These are phyloP conservation scores for Sapayoa aenigma DNA, from an alignment of 2,113 vertebrate genomes.

Conservation along the genomic window DNA sequence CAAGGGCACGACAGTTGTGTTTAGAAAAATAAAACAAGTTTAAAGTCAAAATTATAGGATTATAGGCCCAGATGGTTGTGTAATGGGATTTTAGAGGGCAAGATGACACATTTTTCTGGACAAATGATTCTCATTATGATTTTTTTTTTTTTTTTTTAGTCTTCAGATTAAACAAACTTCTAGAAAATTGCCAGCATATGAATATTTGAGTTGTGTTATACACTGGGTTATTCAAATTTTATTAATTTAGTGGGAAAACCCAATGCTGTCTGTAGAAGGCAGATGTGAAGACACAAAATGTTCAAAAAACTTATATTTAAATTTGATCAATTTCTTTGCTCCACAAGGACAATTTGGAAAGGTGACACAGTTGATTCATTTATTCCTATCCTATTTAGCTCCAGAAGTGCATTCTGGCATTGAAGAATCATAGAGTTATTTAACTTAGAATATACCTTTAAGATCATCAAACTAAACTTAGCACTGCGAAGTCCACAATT, in stretches of 20 bases:
- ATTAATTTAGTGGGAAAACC: neutral
- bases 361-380: accelerated
- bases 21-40: neutral
- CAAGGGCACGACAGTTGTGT: neutral
- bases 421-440: neutral
- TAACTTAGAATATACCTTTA: neutral
- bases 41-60: neutral
- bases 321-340: neutral
- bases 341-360: neutral
- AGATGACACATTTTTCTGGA: neutral
- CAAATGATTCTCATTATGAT: neutral
- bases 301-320: neutral
- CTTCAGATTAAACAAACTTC: neutral
- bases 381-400: neutral
- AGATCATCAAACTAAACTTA: neutral
- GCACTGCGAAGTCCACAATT: neutral
- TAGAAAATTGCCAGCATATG: neutral
- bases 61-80: neutral
- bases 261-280: neutral
- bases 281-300: neutral
- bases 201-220: neutral
- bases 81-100: neutral
- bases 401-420: neutral
- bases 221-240: neutral
- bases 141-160: neutral